Percentiles rank a stretch among this genome's conserved stretches.
phyloP scores from a whole-genome alignment of 2,888 invertebrate species.

The Cosmia pyralina region DNA sequence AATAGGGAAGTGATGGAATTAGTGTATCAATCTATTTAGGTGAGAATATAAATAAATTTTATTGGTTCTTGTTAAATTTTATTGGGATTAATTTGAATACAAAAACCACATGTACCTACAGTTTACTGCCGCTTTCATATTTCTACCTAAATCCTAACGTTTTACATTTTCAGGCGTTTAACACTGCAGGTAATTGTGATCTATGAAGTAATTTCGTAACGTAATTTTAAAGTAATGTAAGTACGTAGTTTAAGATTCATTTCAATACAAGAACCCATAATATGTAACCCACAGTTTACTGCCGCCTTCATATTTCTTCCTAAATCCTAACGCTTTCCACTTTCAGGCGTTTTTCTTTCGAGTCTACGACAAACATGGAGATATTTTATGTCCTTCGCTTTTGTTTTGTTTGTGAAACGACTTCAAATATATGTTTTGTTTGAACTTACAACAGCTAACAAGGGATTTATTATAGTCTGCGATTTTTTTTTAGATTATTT shows the following conservation, averaged over 20 bases:
- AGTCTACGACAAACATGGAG: constrained; percentile 62
- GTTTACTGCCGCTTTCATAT: too few species aligned
- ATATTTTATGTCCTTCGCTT: constrained; percentile 66
- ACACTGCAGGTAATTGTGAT: not conserved
- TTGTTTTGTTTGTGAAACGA: constrained; percentile 64
- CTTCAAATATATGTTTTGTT: constrained; percentile 67
- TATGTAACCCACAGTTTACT: not conserved
- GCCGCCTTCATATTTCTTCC: constrained; percentile 32
- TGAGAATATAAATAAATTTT: too few species aligned
- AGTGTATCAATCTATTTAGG: too few species aligned
- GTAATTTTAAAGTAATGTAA: too few species aligned
- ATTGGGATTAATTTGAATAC: too few species aligned
- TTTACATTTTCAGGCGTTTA: too few species aligned
- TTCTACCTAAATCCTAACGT: too few species aligned
- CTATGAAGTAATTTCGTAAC: not conserved
- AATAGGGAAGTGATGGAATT: too few species aligned
- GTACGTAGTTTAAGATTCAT: not conserved
- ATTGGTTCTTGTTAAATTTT: too few species aligned
- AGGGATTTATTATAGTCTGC: constrained; percentile 45
- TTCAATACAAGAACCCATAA: not conserved
- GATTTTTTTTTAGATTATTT: not conserved
- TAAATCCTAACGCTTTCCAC: constrained; percentile 46
- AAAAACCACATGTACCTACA: too few species aligned
- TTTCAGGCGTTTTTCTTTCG: constrained; percentile 66
- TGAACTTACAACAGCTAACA: constrained; percentile 39